Evolutionary conservation across 2,113 vertebrate species (phyloP), one percentile per base, ranked within the genome.

Genomic region (Lontra canadensis): DNA sequence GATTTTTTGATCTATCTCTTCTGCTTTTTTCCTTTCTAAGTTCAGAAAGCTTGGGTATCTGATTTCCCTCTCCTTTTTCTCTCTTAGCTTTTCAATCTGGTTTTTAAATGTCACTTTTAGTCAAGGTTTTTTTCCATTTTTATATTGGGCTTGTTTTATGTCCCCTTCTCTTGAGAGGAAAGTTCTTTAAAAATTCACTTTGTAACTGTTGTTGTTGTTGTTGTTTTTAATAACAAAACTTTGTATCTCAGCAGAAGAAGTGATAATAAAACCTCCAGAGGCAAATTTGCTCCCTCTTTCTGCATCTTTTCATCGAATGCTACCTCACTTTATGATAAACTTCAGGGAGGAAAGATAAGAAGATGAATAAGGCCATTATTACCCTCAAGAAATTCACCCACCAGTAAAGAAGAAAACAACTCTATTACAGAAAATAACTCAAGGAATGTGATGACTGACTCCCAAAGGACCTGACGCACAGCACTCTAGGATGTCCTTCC

Each of bases 21-120:
- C 69, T 92, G 81, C 61, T 88, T 96, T 59, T 92, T 89, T 80
- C 36, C 23, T 74, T 73, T 93, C 71, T 82, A 67, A 95, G 78
- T 95, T 97, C 91, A 91, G 78, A 98, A 84, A 98, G 23, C 42
- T 83, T 49, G 57, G 55, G 21, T 94, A 90, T 92, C 69, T 97
- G 74, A 90, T 95, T 95, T 71, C 63, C 49, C 12, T 88, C n/a
- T 97, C 15, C 20, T 82, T 86, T 95, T 69, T 95, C 34, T 74
- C 78, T 94, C 76, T 94, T 88, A 84, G 92, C 63, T 76, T 92
- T 82, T 65, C 69, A 94, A 88, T 96, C 71, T 96, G 36, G 84
- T 52, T 74, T 95, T 95, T 96, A 96, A 97, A 96, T 96, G 92
- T 92, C 88, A 94, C 47, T 81, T 93, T 97, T 93, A 95, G 69